phyloP scores from a whole-genome alignment of 2,113 vertebrate species.

The Oncorhynchus tshawytscha region DNA sequence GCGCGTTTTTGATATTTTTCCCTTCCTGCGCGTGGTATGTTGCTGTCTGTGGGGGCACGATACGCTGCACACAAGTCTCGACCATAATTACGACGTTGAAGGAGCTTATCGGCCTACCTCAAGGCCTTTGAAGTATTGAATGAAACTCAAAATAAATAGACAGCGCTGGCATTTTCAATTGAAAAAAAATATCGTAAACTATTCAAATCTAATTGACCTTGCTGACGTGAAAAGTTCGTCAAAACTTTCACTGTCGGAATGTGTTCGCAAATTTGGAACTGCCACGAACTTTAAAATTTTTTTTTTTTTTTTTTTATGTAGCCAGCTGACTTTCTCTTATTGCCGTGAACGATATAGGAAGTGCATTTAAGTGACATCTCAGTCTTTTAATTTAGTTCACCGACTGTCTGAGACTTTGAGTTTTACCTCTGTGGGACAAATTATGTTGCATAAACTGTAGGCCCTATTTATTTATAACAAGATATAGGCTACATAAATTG shows the following conservation, averaged over 20 bases:
- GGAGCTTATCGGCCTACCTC: constrained; percentile 44
- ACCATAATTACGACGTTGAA: constrained; percentile 35
- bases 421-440: too few relatives aligned
- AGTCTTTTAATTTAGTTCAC: too few relatives aligned
- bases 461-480: too few relatives aligned
- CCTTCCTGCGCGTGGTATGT: constrained; percentile 11
- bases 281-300: constrained; percentile 26
- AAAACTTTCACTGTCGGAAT: constrained; percentile 6
- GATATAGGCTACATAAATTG: too few relatives aligned
- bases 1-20: constrained; percentile 28
- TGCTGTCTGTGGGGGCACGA: constrained; percentile 28
- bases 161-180: neutral
- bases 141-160: constrained; percentile 25
- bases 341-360: neutral
- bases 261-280: constrained; percentile 3
- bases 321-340: constrained; percentile 9
- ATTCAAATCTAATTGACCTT: neutral
- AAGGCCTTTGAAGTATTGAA: constrained; percentile 47
- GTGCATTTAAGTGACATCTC: too few relatives aligned
- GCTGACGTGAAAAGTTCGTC: neutral
- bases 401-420: too few relatives aligned
- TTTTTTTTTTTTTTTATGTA: constrained; percentile 8
- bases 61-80: constrained; percentile 22
- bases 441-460: too few relatives aligned
- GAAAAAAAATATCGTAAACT: neutral